Base-by-base conservation (phyloP, 2,113 vertebrate species). In the Brachypodius melanocephalos region DNA sequence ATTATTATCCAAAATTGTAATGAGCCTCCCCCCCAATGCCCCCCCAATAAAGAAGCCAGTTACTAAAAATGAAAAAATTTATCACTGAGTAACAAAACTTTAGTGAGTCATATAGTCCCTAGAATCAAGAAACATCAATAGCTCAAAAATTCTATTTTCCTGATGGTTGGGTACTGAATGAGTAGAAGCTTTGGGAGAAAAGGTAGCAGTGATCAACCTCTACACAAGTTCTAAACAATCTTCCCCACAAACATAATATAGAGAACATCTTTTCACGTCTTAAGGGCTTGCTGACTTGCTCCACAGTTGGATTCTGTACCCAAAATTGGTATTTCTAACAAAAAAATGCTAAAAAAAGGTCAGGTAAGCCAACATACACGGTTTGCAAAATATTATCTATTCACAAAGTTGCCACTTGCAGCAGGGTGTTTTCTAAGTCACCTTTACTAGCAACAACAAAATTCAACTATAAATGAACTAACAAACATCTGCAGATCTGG, bases 21-120 rank as follows among this genome's bases (percentile, higher is more conserved):
- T 22, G 2, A 68, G 3, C 5, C 10, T 42, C 18, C 21, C 20
- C 5, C 36, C 8, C 2, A 9, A 7, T n/a, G n/a, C 3, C 3
- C 3, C 3, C 6, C 12, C 18, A n/a, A 28, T 52, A 29, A 25
- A 15, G n/a, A 26, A 76, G 16, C 3, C 63, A 9, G 13, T 26
- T 68, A 73, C 78, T n/a, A 15, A 25, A 91, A 82, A 68, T 34
- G 4, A 54, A 45, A 29, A 25, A 49, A 40, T 42, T 1, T 0
- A 45, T 28, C 17, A 32, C 10, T 22, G 26, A 75, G 14, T 51
- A 90, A 66, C 14, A 62, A 24, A 71, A 38, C 12, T 6, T 77
- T 5, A 34, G 6, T 16, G 20, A 85, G 32, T 38, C 8, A 15
- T 40, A 45, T 3, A n/a, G 17, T 42, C 32, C 15, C 32, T 59